Conservation (phyloP, 1,140 invertebrate genomes). For the Ostrea denselamellosa region DNA sequence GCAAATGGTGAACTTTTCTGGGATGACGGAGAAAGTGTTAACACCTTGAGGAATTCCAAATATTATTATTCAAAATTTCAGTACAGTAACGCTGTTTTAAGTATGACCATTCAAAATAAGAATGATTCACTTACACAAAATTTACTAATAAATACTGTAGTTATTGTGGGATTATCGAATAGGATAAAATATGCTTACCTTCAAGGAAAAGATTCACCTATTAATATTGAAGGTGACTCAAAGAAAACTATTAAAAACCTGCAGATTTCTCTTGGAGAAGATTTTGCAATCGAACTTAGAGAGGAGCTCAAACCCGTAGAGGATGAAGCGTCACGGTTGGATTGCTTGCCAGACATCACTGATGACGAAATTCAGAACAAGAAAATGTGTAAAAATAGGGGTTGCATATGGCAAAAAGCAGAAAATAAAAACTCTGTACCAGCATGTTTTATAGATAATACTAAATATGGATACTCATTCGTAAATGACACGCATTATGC, state of each 20-base stretch:
- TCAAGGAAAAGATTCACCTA: background rate
- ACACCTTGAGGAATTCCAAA: slow-evolving; percentile 60
- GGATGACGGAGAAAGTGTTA: slow-evolving; percentile 71
- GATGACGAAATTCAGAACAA: slow-evolving; percentile 12
- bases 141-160: slow-evolving; percentile 46
- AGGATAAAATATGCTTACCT: slow-evolving; percentile 33
- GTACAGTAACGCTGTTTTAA: slow-evolving; percentile 23
- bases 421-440: slow-evolving; percentile 47
- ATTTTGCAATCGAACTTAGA: slow-evolving; percentile 53
- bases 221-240: background rate
- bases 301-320: slow-evolving; percentile 34
- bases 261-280: slow-evolving; percentile 47
- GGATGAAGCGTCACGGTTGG: slow-evolving; percentile 59
- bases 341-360: slow-evolving; percentile 66
- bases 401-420: slow-evolving; percentile 54
- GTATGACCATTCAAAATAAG: slow-evolving; percentile 32
- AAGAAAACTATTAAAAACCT: slow-evolving; percentile 49
- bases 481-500: background rate
- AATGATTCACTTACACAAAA: slow-evolving; percentile 26
- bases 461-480: slow-evolving; percentile 49
- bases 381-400: slow-evolving; percentile 47
- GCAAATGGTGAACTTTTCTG: slow-evolving; percentile 72
- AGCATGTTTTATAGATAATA: slow-evolving; percentile 56
- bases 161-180: slow-evolving; percentile 44
- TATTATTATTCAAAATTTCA: slow-evolving; percentile 61